Conservation (phyloP, 2,113 vertebrate genomes). For the Neolamprologus tretocephalus region DNA sequence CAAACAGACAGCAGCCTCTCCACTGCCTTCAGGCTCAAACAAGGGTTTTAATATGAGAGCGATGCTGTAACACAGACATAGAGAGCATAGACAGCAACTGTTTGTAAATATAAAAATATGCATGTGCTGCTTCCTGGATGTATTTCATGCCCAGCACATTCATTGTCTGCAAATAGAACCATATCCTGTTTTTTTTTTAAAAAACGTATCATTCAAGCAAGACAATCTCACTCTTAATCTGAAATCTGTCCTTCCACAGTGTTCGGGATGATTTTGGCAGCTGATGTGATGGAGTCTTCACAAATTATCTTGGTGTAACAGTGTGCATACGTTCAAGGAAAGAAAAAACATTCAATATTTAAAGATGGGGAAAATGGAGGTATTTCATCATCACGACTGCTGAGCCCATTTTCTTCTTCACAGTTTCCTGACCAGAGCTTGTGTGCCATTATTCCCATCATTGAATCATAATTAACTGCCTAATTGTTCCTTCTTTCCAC, state of each 20-base stretch:
- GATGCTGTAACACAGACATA: slow-evolving; percentile 23
- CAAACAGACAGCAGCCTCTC: slow-evolving; percentile 57
- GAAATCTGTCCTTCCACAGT: not conserved
- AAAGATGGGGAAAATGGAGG: not conserved
- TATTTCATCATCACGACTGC: not conserved
- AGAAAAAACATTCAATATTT: not conserved
- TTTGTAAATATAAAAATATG: slow-evolving; percentile 3
- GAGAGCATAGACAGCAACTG: not conserved
- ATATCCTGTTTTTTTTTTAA: not conserved
- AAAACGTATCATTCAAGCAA: not conserved
- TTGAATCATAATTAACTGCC: not conserved
- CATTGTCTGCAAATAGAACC: not conserved
- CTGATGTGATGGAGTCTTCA: not conserved
- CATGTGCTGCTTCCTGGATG: not conserved
- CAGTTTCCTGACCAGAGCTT: not conserved
- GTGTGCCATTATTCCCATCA: not conserved
- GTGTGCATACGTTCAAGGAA: not conserved
- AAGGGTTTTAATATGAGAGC: slow-evolving; percentile 41
- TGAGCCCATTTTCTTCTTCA: not conserved
- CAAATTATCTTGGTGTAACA: not conserved
- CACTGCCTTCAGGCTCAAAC: slow-evolving; percentile 43
- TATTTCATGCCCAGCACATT: not conserved
- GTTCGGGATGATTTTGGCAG: not conserved
- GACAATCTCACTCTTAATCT: not conserved
- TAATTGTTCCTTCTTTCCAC: not conserved